Evolutionary conservation across 2,888 invertebrate genomes (phyloP).

Genomic region (Dyspetes luteomarginatus): DNA sequence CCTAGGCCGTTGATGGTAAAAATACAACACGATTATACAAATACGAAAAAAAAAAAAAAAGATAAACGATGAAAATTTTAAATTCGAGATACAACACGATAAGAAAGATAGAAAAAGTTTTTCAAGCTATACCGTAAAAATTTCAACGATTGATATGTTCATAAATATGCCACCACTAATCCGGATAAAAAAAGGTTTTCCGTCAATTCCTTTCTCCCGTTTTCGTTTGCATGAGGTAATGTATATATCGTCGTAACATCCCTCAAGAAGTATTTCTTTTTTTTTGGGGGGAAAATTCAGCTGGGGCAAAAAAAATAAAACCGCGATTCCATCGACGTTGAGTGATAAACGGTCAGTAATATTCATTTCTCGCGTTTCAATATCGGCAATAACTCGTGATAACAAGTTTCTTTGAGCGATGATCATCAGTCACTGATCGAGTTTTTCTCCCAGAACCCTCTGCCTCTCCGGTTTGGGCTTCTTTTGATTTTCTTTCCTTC

Average conservation of each 20-base stretch:
- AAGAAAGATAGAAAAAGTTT: not conserved
- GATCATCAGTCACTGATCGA: not conserved
- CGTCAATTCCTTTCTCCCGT: constrained; percentile 39
- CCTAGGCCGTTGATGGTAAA: constrained; percentile 48
- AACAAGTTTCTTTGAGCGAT: not conserved
- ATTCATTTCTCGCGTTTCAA: constrained; percentile 13
- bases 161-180: constrained; percentile 35
- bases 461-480: not conserved
- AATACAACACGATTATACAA: not conserved
- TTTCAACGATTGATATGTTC: constrained; percentile 60
- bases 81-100: not conserved
- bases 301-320: not conserved
- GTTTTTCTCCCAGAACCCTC: not conserved
- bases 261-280: not conserved
- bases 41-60: constrained; percentile 24
- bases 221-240: not conserved
- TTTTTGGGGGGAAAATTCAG: not conserved
- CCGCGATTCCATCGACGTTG: constrained; percentile 16
- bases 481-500: constrained; percentile 11
- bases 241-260: not conserved
- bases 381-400: not conserved
- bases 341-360: constrained; percentile 36
- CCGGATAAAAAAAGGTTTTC: constrained; percentile 8
- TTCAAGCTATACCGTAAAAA: constrained; percentile 14
- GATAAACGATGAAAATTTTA: not conserved